phyloP scores from a whole-genome alignment of 2,797 vertebrate species.

The Octomys mimax region DNA sequence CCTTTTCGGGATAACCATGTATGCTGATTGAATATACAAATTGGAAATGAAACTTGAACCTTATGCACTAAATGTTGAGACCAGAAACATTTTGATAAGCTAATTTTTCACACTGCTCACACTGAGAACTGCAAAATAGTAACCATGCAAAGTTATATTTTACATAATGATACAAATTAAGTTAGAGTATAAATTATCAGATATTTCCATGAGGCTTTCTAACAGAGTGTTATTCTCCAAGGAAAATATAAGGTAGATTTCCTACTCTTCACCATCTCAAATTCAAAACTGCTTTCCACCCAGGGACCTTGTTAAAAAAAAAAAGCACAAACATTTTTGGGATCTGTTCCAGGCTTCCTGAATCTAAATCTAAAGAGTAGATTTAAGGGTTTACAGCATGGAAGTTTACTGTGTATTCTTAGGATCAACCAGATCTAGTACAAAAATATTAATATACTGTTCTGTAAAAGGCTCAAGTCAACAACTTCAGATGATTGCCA shows the following conservation, averaged over 20 bases:
- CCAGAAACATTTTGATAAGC: constrained; percentile 56
- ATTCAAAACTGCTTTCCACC: constrained; percentile 51
- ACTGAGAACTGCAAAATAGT: constrained; percentile 66
- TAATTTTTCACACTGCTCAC: constrained; percentile 33
- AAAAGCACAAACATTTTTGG: constrained; percentile 38
- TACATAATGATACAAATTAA: constrained; percentile 64
- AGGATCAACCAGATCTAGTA: constrained; percentile 29
- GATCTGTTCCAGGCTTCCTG: constrained; percentile 30
- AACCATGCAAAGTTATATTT: constrained; percentile 39
- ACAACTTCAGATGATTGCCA: no score
- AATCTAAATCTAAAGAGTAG: constrained; percentile 56
- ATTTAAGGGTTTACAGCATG: constrained; percentile 50
- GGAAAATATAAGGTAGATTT: constrained; percentile 11
- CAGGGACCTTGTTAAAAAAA: constrained; percentile 11
- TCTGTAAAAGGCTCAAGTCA: no score
- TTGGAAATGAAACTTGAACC: constrained; percentile 70
- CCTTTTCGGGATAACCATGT: constrained; percentile 22
- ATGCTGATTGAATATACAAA: constrained; percentile 56
- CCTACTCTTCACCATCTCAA: constrained; percentile 34
- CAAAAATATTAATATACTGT: constrained; percentile 42
- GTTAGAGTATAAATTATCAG: constrained; percentile 42
- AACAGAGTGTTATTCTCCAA: constrained; percentile 27
- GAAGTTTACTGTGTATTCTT: constrained; percentile 48
- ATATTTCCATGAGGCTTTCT: constrained; percentile 60
- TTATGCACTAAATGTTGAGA: neutral